Evolutionary conservation across 2,888 invertebrate genomes (phyloP).

Genomic region (Ectemnius continuus): DNA sequence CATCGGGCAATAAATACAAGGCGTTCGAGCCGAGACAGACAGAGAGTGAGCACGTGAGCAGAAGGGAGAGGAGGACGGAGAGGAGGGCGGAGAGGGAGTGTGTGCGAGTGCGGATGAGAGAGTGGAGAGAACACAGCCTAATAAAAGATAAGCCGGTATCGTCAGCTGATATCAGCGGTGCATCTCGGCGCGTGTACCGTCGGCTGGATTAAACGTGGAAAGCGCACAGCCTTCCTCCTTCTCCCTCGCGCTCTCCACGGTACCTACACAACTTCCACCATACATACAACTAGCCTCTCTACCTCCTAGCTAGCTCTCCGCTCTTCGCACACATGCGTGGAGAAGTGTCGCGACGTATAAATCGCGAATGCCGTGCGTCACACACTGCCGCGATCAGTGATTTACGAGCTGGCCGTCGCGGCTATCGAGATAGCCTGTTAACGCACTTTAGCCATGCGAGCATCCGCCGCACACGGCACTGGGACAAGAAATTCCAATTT

Average conservation of each 20-base stretch:
- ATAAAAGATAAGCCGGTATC: constrained; percentile 53
- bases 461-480: neutral
- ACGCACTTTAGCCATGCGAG: neutral
- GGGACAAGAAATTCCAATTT: constrained; percentile 47
- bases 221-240: neutral
- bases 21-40: constrained; percentile 9
- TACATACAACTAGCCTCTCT: too few relatives aligned
- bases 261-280: too few relatives aligned
- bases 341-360: constrained; percentile 25
- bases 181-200: constrained; percentile 30
- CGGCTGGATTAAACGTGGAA: constrained; percentile 36
- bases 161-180: constrained; percentile 51
- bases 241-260: too few relatives aligned
- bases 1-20: constrained; percentile 47
- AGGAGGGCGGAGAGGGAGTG: too few relatives aligned
- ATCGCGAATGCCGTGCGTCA: constrained; percentile 31
- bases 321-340: constrained; percentile 16
- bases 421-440: constrained; percentile 35
- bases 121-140: constrained; percentile 11
- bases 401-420: constrained; percentile 27
- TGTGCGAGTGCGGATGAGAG: too few relatives aligned
- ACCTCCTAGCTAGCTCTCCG: too few relatives aligned
- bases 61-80: too few relatives aligned
- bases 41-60: neutral
- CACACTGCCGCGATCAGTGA: constrained; percentile 38